Conservation (phyloP, 2,797 vertebrate species). For the Mallotus villosus region DNA sequence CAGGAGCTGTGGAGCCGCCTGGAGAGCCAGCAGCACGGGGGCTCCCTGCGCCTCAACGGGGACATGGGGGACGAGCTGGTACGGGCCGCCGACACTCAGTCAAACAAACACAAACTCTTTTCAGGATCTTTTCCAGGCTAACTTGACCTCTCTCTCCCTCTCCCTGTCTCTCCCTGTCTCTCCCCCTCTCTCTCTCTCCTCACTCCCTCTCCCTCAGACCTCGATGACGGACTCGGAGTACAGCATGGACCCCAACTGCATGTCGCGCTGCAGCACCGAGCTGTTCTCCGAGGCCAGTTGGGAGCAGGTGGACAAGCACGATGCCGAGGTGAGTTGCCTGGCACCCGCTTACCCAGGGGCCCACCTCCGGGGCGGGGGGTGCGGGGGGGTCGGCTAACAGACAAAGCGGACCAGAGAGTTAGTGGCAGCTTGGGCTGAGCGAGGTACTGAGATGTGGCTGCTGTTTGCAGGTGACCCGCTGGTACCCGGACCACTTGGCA, state of each 20-base stretch:
- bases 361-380: background rate
- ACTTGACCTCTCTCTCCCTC: background rate
- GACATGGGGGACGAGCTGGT: conserved; percentile 92
- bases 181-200: conserved; percentile 4
- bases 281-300: conserved; percentile 98
- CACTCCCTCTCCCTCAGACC: conserved; percentile 73
- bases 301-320: conserved; percentile 99
- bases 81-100: background rate
- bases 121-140: too few relatives aligned
- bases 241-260: conserved; percentile 93
- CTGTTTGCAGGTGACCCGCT: conserved; percentile 87
- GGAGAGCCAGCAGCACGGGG: conserved; percentile 85
- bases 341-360: background rate
- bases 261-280: conserved; percentile 98
- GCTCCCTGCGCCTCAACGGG: conserved; percentile 84
- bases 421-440: conserved; percentile 16
- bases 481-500: conserved; percentile 95
- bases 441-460: conserved; percentile 33
- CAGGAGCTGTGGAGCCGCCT: conserved; percentile 91
- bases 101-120: too few relatives aligned
- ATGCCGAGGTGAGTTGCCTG: conserved; percentile 83
- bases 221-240: conserved; percentile 93
- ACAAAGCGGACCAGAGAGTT: background rate
- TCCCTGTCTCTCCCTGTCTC: too few relatives aligned
- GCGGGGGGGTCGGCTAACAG: background rate